Conservation (phyloP, 1,140 invertebrate species). For the Polypedilum vanderplanki region DNA sequence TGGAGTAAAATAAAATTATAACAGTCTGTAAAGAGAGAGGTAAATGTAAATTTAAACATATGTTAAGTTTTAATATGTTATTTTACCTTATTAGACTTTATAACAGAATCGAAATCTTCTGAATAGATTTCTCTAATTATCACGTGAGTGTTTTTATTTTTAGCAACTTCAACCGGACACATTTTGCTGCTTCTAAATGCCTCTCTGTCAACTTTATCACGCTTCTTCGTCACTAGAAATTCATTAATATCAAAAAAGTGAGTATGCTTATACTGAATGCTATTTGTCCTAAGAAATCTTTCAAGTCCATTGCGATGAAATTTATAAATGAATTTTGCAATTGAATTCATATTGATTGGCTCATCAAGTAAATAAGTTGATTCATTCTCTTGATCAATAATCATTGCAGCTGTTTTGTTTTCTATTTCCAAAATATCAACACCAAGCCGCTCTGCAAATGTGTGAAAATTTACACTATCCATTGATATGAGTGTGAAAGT, state of each 20-base stretch:
- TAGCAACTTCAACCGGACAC: not conserved
- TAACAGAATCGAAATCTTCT: slow-evolving; percentile 21
- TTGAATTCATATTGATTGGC: slow-evolving; percentile 8
- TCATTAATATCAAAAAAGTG: slow-evolving; percentile 20
- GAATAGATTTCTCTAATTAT: slow-evolving; percentile 24
- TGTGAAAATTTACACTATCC: slow-evolving; percentile 59
- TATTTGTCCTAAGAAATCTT: not conserved
- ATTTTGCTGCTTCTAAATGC: not conserved
- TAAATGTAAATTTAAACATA: slow-evolving; percentile 33
- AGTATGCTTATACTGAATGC: not conserved
- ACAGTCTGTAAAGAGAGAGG: slow-evolving; percentile 52
- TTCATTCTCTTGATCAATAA: slow-evolving; percentile 56
- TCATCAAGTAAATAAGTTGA: slow-evolving; percentile 23
- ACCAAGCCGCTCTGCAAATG: slow-evolving; percentile 66
- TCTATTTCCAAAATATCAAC: slow-evolving; percentile 53
- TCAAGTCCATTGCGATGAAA: not conserved
- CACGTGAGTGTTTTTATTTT: not conserved
- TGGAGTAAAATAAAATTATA: slow-evolving; percentile 60
- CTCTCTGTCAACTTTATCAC: not conserved
- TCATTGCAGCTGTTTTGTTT: slow-evolving; percentile 61
- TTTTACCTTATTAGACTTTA: not conserved
- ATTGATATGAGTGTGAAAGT: slow-evolving; percentile 62
- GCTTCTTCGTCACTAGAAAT: not conserved
- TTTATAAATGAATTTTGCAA: not conserved
- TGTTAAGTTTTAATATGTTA: not conserved